A percentile compares a stretch with the other conserved stretches of the same genome.
phyloP scores from a whole-genome alignment of 2,113 vertebrate genomes.

The Syngnathoides biaculeatus region DNA sequence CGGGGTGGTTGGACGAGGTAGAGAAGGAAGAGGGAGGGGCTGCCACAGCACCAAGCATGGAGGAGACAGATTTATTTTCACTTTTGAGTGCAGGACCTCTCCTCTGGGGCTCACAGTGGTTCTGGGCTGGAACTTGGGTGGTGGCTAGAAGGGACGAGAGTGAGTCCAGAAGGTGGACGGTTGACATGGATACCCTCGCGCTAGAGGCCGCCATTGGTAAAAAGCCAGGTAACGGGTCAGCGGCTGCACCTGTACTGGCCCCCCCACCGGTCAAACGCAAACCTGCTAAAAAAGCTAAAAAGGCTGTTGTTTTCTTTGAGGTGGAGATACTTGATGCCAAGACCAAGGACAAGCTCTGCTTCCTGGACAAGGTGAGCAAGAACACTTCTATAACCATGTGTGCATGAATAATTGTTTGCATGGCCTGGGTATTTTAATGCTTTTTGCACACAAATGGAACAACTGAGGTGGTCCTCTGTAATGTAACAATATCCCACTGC shows the following conservation, averaged over 20 bases:
- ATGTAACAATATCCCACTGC: constrained; percentile 10
- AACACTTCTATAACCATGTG: background rate
- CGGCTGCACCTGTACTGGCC: background rate
- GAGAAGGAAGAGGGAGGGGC: constrained; percentile 37
- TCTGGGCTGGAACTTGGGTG: constrained; percentile 28
- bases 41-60: constrained; percentile 11
- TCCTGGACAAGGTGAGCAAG: constrained; percentile 88
- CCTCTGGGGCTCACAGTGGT: constrained; percentile 29
- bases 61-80: constrained; percentile 66
- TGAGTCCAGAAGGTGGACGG: constrained; percentile 39
- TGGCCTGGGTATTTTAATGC: background rate
- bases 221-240: constrained; percentile 38
- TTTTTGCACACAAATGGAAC: constrained; percentile 3
- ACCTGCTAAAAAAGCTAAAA: constrained; percentile 81
- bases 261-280: constrained; percentile 65
- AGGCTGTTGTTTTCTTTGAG: constrained; percentile 92
- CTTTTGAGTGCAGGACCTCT: constrained; percentile 61
- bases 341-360: constrained; percentile 93
- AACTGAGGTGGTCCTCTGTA: background rate
- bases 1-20: constrained; percentile 35
- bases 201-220: constrained; percentile 72
- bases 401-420: constrained; percentile 6
- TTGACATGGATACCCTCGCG: constrained; percentile 75
- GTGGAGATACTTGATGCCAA: constrained; percentile 95
- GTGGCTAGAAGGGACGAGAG: constrained; percentile 26